Base-by-base conservation (phyloP, 1,140 invertebrate genomes). In the Pachyrhynchus sulphureomaculatus region DNA sequence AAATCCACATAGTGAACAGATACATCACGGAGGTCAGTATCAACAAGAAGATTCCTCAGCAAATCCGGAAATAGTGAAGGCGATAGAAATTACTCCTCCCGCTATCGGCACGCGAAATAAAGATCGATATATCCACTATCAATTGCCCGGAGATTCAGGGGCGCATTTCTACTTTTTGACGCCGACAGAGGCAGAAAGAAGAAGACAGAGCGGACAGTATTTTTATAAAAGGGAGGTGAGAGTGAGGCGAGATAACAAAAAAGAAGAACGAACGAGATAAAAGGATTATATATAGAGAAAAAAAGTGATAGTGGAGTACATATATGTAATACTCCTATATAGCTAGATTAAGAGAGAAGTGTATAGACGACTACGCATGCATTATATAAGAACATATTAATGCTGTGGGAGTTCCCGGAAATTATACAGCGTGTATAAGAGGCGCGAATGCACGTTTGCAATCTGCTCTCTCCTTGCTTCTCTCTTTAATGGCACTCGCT, bases 81-180 rank as follows among this genome's bases (percentile, higher is more conserved):
- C 68, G 2, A 65, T 69, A 21, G 60, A 55, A 24, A 62, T 62
- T n/a, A 47, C 51, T 2, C 60, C 58, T 18, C 10, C 48, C 3
- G 17, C 10, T 20, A 17, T 9, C 3, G 18, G 6, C 12, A 42
- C 48, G 26, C 29, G 37, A 12, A 39, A 24, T 23, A 61, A 45
- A 33, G 58, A 61, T 15, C 12, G 49, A 8, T 62, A 55, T 24
- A 56, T 62, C 26, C 53, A 55, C 17, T 62, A 62, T 48, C 76
- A 83, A 59, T 72, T 90, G 21, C 88, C 88, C 0, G 87, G 86
- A 0, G 79, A 83, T 41, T 78, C 82, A 33, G 85, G 81, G 1
- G 86, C 86, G 0, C 87, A 89, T 75, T 87, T 90, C 69, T 90
- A 90, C 72, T 89, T 89, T 78, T 73, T 90, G 32, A 88, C 88